Evolutionary conservation across 2,113 vertebrate genomes (phyloP).

Genomic region (Crotophaga sulcirostris): DNA sequence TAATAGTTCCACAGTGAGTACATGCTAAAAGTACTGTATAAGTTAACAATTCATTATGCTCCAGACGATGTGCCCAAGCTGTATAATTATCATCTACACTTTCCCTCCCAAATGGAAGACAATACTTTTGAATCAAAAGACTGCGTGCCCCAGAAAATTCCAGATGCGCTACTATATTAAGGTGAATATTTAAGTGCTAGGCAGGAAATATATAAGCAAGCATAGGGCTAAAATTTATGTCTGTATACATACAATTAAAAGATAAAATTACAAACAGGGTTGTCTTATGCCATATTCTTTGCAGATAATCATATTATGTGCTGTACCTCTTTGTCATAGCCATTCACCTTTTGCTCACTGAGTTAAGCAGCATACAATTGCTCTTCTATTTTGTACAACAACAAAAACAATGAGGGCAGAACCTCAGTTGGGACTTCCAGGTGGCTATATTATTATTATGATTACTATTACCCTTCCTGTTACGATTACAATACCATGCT

Average conservation of each 20-base stretch:
- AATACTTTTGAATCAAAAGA: not conserved
- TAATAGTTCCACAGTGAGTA: not conserved
- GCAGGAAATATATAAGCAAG: not conserved
- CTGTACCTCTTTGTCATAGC: not conserved
- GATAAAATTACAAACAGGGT: not conserved
- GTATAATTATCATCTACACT: not conserved
- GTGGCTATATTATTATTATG: not conserved
- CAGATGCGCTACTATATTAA: not conserved
- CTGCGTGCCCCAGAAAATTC: not conserved
- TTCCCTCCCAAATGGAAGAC: not conserved
- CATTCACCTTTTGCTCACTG: not conserved
- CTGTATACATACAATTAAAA: not conserved
- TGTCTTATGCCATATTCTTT: not conserved
- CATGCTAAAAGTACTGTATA: not conserved
- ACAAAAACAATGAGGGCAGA: not conserved
- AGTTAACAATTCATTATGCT: not conserved
- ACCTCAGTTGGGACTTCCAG: not conserved
- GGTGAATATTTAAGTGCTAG: not conserved
- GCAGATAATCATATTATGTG: not conserved
- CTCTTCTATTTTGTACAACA: not conserved
- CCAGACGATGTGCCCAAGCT: not conserved
- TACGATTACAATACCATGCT: not conserved
- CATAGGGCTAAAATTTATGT: not conserved
- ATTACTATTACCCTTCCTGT: not conserved
- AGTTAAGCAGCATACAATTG: not conserved